Percentiles rank a stretch among this genome's conserved stretches.
Evolutionary conservation across 2,797 vertebrate species (phyloP).

Genomic region (Helarctos malayanus): DNA sequence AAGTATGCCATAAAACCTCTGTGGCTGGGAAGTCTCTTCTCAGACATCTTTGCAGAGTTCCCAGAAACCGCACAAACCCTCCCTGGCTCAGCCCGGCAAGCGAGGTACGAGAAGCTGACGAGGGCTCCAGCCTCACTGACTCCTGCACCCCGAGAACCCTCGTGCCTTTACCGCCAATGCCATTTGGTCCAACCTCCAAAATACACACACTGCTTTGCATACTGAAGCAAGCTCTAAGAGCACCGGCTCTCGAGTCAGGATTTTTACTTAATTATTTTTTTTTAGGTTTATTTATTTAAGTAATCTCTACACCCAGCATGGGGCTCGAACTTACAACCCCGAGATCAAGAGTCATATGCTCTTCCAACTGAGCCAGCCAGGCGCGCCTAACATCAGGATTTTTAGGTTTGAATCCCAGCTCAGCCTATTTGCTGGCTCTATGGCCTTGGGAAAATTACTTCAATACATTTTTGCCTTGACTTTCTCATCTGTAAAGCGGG

Average conservation of each 20-base stretch:
- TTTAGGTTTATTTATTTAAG: not conserved
- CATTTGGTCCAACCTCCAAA: not conserved
- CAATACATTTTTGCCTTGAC: not conserved
- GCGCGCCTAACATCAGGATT: not conserved
- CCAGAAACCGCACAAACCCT: not conserved
- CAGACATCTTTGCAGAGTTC: not conserved
- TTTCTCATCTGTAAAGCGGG: not conserved
- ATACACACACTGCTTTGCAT: rapidly evolving
- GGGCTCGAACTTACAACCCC: not conserved
- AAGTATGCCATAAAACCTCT: not conserved
- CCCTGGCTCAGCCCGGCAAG: not conserved
- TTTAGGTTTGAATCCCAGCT: not conserved
- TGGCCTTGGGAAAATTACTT: not conserved
- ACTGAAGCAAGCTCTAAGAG: not conserved
- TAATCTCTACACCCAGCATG: not conserved
- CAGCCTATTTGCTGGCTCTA: not conserved
- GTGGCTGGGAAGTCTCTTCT: not conserved
- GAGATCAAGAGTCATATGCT: not conserved
- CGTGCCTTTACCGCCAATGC: not conserved
- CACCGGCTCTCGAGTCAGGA: not conserved
- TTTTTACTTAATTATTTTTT: not conserved
- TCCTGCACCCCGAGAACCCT: not conserved
- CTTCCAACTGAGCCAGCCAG: not conserved
- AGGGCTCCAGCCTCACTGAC: not conserved
- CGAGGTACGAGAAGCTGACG: not conserved